Evolutionary conservation across 2,888 invertebrate species (phyloP), one percentile per base, ranked within the genome.

Genomic region (Zelleria hepariella): DNA sequence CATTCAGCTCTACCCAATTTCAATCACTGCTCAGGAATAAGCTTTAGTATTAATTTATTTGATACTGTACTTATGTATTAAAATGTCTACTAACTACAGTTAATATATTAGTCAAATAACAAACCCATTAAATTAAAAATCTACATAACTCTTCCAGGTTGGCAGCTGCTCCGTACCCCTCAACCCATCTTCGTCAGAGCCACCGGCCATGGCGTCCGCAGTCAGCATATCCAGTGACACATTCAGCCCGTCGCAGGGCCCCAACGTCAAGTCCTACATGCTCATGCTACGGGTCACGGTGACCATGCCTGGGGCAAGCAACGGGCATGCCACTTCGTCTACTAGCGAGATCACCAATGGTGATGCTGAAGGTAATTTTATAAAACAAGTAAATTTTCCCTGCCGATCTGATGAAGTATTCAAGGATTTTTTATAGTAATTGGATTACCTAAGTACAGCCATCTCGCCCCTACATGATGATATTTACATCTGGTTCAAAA

Each of bases 151-250:
- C 47, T 59, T 64, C 10, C 59, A 91, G 91, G 90, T 94, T 66
- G 93, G 94, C 56, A 92, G 91, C 63, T 93, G 93, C 65, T 93
- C 94, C 68, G 93, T 95, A 57, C 92, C 93, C 24, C 91, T 94
- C 58, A 95, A 95, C 79, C 95, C 95, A 4, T 91, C 89, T 53
- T 78, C 84, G 55, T 86, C 89, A 0, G 91, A 91, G 69, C 92
- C 93, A 8, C 91, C 91, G 4, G 90, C 92, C 1, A 92, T 91
- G 89, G 92, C 93, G 62, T 92, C 95, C 1, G 94, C 95, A 23
- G 92, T 97, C 60, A 95, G 96, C 69, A 95, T 97, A 75, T 94
- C 96, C 51, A 94, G 94, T 67, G 96, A 96, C 71, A 93, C 94
- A 32, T 96, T 98, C 79, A 93, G 92, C 72, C 91, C 94, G 47